Conservation (phyloP, 1,140 invertebrate species). For the Lanistes nyassanus region DNA sequence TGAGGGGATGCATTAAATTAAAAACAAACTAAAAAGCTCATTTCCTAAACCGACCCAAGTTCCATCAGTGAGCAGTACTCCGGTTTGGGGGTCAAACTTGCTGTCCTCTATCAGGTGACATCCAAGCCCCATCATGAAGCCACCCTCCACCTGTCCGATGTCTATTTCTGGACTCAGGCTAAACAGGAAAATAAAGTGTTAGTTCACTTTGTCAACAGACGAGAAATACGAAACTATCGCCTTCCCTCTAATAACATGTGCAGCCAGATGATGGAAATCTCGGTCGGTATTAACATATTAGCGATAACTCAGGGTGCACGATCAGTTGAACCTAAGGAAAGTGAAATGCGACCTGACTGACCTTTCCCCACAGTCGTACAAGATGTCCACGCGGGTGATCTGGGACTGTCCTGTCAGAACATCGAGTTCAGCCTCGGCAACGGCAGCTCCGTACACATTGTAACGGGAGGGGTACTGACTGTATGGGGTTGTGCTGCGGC, state of each 20-base stretch:
- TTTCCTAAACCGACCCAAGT: constrained; percentile 74
- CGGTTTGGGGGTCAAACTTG: constrained; percentile 75
- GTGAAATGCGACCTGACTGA: constrained; percentile 18
- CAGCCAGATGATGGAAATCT: no score
- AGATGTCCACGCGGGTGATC: constrained; percentile 66
- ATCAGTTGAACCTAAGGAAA: no score
- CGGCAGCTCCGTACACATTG: constrained; percentile 35
- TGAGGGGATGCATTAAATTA: constrained; percentile 78
- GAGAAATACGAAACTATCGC: background rate
- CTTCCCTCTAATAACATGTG: no score
- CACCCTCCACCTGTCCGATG: constrained; percentile 87
- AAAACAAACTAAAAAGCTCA: background rate
- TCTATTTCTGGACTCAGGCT: constrained; percentile 69
- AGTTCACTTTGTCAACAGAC: background rate
- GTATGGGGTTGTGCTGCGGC: constrained; percentile 18
- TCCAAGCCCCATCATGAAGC: constrained; percentile 87
- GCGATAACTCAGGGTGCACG: no score
- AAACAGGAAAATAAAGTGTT: constrained; percentile 13
- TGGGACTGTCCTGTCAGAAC: constrained; percentile 59
- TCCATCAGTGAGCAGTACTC: constrained; percentile 78
- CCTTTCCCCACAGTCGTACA: constrained; percentile 63
- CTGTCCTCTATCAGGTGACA: constrained; percentile 82
- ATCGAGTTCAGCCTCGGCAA: constrained; percentile 40
- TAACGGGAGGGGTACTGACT: constrained; percentile 26
- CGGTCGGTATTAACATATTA: no score